Percentiles rank a stretch among this genome's conserved stretches.
Conservation (phyloP, 2,113 vertebrate species). For the Podarcis muralis region DNA sequence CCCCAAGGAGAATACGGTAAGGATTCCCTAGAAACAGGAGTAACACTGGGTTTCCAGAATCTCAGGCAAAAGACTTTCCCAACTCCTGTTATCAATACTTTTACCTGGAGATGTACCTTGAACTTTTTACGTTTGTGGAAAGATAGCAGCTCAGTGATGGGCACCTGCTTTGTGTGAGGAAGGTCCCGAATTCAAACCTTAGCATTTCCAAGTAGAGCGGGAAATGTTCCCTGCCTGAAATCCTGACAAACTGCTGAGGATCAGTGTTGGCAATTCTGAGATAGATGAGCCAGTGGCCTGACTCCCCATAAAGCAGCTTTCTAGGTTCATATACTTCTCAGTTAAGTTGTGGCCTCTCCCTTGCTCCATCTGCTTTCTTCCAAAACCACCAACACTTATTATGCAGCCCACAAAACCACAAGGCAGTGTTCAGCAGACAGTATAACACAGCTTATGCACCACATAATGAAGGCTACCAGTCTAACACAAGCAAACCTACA, state of each 20-base stretch:
- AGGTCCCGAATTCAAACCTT: no score
- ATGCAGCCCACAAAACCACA: conserved; percentile 26
- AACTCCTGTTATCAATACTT: not conserved
- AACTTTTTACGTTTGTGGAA: not conserved
- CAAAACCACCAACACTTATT: conserved; percentile 13
- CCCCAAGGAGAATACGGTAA: not conserved
- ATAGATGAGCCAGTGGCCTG: no score
- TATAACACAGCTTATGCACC: not conserved
- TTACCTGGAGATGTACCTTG: not conserved
- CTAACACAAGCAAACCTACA: not conserved
- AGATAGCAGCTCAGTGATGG: no score
- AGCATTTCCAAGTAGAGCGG: no score
- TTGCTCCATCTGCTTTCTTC: not conserved
- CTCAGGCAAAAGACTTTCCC: not conserved
- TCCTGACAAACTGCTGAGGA: no score
- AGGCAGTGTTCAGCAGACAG: conserved; percentile 7
- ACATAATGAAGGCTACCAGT: conserved; percentile 5
- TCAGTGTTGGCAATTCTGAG: no score
- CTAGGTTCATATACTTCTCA: not conserved
- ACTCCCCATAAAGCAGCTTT: no score
- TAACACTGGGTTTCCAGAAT: not conserved
- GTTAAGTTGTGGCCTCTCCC: not conserved
- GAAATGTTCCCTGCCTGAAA: no score
- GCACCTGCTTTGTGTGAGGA: no score
- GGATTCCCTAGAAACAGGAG: not conserved